Evolutionary conservation across 2,113 vertebrate species (phyloP), one percentile per base, ranked within the genome.

Genomic region (Chionodraco myersi): DNA sequence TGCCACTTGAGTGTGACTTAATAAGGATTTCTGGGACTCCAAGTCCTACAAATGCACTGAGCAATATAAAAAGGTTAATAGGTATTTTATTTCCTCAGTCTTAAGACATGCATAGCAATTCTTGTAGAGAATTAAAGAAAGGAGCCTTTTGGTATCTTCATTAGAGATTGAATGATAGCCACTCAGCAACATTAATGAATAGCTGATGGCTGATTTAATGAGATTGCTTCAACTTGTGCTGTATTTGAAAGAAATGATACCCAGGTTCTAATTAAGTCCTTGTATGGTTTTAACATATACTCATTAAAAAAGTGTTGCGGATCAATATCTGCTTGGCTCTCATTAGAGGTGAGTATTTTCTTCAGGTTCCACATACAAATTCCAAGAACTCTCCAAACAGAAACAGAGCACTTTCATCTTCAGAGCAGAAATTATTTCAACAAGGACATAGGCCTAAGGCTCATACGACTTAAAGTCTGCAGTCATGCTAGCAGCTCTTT

Each of bases 21-120:
- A 91, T 91, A 92, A 93, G 85, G 88, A 90, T 92, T 89, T 84
- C 83, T 82, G 86, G 80, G 91, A 86, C 72, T 88, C 54, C 64
- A 80, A 54, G 68, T 67, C 79, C 75, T 80, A 72, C 60, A 86
- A 77, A 86, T 82, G 75, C 79, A 82, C 75, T 10, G 45, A 84
- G 79, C 67, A 81, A 90, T 82, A 87, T 86, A 45, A 86, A 65
- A 92, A 85, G 87, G 84, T 91, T 90, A 86, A 94, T 92, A 87
- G 79, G 83, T 82, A 52, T 77, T 77, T 86, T 81, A 87, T 87
- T 82, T 82, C 68, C n/a, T 63, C 62, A 58, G 23, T 75, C 58
- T 51, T 54, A 77, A 76, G 65, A 41, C 23, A 12, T 57, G 74
- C 52, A 82, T 54, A 69, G 36, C 48, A 72, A 10, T 68, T 57